Evolutionary conservation across 2,888 invertebrate genomes (phyloP), one percentile per base, ranked within the genome.

Genomic region (Cacoxenus indagator): DNA sequence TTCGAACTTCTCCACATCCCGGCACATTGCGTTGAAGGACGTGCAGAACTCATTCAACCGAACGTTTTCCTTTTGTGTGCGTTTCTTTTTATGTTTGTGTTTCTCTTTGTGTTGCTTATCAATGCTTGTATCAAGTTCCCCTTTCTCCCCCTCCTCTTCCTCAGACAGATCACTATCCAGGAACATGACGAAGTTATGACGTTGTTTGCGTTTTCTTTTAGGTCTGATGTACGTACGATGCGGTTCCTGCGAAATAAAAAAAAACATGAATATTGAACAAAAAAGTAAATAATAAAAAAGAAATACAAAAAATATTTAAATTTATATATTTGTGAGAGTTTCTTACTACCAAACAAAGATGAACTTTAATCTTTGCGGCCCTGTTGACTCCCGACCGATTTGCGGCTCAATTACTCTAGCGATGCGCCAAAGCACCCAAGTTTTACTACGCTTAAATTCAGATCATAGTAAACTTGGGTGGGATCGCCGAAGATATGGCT

Each of bases 1-100:
- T 24, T 85, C 70, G 73, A 81, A 88, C n/a, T 82, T 70, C 4
- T 84, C 83, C 6, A 87, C 85, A 69, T 88, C 86, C 45, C 82
- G 77, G 55, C 85, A 86, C 80, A 87, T 80, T 65, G 81, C 76
- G 67, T 86, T 86, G 66, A 87, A 87, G 48, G 86, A 84, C n/a
- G 78, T 73, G 4, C 83, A 73, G 55, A 84, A 88, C 6, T 81
- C 71, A 0, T 78, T 65, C 4, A 88, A 46, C 26, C 84, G 80
- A 1, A 69, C 68, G 22, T 77, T 78, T 69, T 83, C 81, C 43
- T 69, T 75, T 1, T 76, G 72, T 14, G 71, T 57, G 1, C 76
- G 72, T 54, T 83, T 84, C 4, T 75, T 75, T 55, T 57, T 68
- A 14, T 55, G 66, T 1, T 59, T 45, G 2, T 4, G 69, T n/a